A percentile compares a stretch with the other conserved stretches of the same genome.
Evolutionary conservation across 2,113 vertebrate genomes (phyloP).

Genomic region (Pimephales promelas): DNA sequence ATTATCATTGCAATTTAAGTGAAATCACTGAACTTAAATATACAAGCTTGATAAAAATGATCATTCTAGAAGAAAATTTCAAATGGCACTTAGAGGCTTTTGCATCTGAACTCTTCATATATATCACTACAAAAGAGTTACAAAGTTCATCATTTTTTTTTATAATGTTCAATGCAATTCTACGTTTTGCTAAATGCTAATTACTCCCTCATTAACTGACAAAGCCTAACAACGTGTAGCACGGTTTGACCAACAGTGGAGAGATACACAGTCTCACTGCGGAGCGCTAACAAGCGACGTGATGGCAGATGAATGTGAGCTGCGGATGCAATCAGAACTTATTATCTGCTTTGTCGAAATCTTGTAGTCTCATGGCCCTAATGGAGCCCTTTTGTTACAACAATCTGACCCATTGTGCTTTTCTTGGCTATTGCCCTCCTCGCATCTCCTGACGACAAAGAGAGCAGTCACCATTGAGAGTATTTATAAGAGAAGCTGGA

Average conservation of each 20-base stretch:
- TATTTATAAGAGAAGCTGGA: constrained; percentile 38
- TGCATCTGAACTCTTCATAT: no score
- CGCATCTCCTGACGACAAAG: constrained; percentile 42
- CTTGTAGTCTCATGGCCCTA: constrained; percentile 45
- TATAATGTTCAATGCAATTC: no score
- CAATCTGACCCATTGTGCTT: constrained; percentile 55
- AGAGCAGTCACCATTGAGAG: constrained; percentile 44
- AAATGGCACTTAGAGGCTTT: no score
- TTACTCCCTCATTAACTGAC: constrained; percentile 10
- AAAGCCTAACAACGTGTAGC: background rate
- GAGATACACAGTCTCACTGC: constrained; percentile 5
- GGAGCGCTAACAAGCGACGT: constrained; percentile 25
- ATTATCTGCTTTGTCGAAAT: constrained; percentile 43
- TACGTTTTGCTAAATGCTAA: background rate
- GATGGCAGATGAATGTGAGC: constrained; percentile 36
- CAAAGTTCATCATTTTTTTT: no score
- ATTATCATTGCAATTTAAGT: no score
- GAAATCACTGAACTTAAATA: no score
- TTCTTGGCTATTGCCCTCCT: constrained; percentile 37
- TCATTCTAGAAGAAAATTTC: no score
- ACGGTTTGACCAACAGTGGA: constrained; percentile 31
- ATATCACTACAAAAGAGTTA: no score
- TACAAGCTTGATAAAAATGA: no score
- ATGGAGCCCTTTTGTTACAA: constrained; percentile 56
- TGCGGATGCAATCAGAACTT: constrained; percentile 36